Evolutionary conservation across 2,888 invertebrate species (phyloP).

Genomic region (Hydrotaea diabolus): DNA sequence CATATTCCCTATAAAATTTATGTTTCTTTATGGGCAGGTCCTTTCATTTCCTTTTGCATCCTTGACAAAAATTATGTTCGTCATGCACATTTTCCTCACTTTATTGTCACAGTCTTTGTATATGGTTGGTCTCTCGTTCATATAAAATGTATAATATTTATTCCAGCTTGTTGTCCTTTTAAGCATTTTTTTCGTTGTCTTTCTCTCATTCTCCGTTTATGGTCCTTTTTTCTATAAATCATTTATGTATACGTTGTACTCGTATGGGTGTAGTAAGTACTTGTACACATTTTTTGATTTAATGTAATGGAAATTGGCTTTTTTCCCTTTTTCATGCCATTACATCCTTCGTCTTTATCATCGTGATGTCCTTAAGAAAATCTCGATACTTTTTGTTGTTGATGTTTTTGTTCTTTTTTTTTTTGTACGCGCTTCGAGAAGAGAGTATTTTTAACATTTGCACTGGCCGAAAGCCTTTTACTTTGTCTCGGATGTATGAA

Average conservation of each 20-base stretch:
- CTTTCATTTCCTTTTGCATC: not conserved
- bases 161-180: conserved; percentile 5
- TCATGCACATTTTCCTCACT: not conserved
- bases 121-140: not conserved
- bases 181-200: not conserved
- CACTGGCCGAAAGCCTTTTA: conserved; percentile 9
- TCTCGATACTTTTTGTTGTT: conserved; percentile 1
- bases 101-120: conserved; percentile 11
- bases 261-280: conserved; percentile 10
- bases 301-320: conserved; percentile 42
- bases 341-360: not conserved
- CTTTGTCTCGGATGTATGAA: not conserved
- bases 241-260: not conserved
- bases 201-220: not conserved
- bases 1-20: not conserved
- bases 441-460: not conserved
- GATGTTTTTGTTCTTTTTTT: not conserved
- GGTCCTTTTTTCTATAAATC: conserved; percentile 12
- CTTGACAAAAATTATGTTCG: not conserved
- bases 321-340: not conserved
- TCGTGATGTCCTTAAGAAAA: not conserved
- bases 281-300: conserved; percentile 31
- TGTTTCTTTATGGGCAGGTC: not conserved
- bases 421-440: not conserved
- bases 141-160: conserved; percentile 27